Percentiles rank a stretch among this genome's conserved stretches.
Conservation (phyloP, 1,140 invertebrate species). For the Drosophila obscura region DNA sequence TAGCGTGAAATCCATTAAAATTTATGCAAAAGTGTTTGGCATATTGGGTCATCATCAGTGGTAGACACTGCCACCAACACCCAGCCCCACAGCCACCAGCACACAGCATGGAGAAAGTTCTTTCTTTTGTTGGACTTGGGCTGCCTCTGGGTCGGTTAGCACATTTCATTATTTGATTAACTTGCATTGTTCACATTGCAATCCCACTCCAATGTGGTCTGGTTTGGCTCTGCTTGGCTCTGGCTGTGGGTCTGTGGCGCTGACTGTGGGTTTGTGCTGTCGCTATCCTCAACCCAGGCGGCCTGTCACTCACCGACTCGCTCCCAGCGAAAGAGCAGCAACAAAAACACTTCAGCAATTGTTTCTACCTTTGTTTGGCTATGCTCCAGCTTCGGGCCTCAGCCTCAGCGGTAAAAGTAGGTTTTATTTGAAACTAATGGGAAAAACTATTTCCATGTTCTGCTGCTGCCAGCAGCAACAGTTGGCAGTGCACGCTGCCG, state of each 20-base stretch:
- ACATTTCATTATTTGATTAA: slow-evolving; percentile 80
- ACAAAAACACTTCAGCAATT: slow-evolving; percentile 68
- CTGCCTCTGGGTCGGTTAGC: slow-evolving; percentile 50
- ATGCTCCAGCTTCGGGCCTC: slow-evolving; percentile 43
- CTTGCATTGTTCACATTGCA: slow-evolving; percentile 76
- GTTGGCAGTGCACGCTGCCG: slow-evolving; percentile 18
- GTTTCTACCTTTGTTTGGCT: slow-evolving; percentile 49
- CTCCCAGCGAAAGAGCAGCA: slow-evolving; percentile 8
- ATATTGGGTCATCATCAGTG: slow-evolving; percentile 62
- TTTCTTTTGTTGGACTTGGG: slow-evolving; percentile 62
- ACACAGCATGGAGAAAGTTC: slow-evolving; percentile 63
- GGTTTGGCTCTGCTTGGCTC: slow-evolving; percentile 12
- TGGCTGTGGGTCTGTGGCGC: slow-evolving; percentile 1
- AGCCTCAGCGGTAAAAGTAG: slow-evolving; percentile 63
- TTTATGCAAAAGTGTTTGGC: slow-evolving; percentile 73
- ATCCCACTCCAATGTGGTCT: slow-evolving; percentile 7
- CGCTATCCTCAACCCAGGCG: slow-evolving; percentile 3
- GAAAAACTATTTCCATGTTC: slow-evolving; percentile 61
- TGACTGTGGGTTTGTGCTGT: slow-evolving; percentile 3
- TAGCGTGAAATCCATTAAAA: slow-evolving; percentile 80
- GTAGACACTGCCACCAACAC: slow-evolving; percentile 9
- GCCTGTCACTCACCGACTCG: slow-evolving; percentile 38
- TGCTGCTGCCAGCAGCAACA: slow-evolving; percentile 9
- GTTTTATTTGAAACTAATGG: slow-evolving; percentile 74
- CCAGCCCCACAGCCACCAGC: background rate